Evolutionary conservation across 1,140 invertebrate species (phyloP).

Genomic region (Bombus turneri): DNA sequence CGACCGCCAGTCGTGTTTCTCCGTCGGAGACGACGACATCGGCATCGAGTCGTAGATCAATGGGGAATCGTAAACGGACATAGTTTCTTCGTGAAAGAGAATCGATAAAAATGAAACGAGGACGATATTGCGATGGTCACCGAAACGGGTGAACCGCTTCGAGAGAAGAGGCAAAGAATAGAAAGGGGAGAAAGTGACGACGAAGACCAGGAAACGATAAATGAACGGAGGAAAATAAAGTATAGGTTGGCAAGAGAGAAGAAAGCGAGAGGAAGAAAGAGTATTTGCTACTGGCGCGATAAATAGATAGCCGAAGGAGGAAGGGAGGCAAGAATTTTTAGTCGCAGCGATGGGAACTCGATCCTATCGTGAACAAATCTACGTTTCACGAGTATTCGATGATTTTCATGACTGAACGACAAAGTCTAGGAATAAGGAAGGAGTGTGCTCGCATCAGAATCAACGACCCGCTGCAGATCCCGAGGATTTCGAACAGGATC

Average conservation of each 20-base stretch:
- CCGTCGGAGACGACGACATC: not conserved
- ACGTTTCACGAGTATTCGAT: not conserved
- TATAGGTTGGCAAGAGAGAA: not conserved
- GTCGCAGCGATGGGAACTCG: not conserved
- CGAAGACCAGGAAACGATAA: not conserved
- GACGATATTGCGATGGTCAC: not conserved
- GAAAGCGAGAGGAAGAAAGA: not conserved
- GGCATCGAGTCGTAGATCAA: not conserved
- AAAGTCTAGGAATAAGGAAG: not conserved
- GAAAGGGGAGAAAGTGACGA: not conserved
- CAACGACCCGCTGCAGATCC: not conserved
- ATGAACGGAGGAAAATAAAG: not conserved
- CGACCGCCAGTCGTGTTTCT: not conserved
- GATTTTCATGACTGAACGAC: not conserved
- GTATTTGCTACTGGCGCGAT: conserved; percentile 2
- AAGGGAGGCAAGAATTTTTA: conserved; percentile 7
- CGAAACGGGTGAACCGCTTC: not conserved
- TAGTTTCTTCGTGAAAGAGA: not conserved
- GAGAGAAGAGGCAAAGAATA: not conserved
- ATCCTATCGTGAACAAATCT: too few relatives aligned
- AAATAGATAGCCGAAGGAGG: conserved; percentile 21
- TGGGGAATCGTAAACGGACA: not conserved
- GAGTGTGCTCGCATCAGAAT: too few relatives aligned
- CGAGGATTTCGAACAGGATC: too few relatives aligned
- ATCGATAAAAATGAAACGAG: conserved; percentile 1